Evolutionary conservation across 2,797 vertebrate genomes (phyloP).

Genomic region (Phalanger gymnotis): DNA sequence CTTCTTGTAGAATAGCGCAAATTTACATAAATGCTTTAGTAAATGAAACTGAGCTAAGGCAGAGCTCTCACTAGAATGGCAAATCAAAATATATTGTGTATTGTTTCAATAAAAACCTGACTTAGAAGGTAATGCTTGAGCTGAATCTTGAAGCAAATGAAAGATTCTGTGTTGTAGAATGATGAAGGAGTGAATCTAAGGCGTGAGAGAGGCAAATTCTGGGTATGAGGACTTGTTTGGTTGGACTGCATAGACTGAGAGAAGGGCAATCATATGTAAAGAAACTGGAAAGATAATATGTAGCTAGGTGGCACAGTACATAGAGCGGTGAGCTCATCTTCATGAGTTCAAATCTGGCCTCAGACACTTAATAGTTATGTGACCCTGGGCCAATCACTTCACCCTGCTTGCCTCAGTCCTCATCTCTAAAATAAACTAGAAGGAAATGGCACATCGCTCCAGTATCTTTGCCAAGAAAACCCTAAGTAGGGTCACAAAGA

Average conservation of each 20-base stretch:
- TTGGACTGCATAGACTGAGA: neutral
- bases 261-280: neutral
- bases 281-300: neutral
- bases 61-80: no score
- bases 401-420: neutral
- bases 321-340: neutral
- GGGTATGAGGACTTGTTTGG: neutral
- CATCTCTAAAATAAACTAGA: neutral
- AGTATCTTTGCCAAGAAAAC: neutral
- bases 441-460: neutral
- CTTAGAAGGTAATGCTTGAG: neutral
- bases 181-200: neutral
- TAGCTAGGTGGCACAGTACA: neutral
- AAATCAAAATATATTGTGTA: no score
- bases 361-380: neutral
- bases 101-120: no score
- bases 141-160: neutral
- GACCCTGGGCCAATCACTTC: neutral
- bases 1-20: no score
- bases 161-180: neutral
- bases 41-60: no score
- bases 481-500: neutral
- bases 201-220: neutral
- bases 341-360: neutral
- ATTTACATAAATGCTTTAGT: no score